Conservation (phyloP, 2,888 invertebrate species). For the Anticlea derivata region DNA sequence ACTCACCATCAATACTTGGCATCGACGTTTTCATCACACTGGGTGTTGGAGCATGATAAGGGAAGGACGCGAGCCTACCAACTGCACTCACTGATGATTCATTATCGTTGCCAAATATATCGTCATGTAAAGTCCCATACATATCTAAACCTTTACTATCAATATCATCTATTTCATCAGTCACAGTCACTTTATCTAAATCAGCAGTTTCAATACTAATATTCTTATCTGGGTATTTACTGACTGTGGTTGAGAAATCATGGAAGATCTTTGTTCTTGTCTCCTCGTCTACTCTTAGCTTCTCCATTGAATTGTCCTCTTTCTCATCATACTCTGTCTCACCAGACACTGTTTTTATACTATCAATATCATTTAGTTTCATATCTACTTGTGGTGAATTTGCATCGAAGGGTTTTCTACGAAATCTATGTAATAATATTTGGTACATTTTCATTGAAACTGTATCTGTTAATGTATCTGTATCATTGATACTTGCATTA, state of each 20-base stretch:
- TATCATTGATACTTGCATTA: not conserved
- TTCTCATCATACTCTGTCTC: slow-evolving; percentile 29
- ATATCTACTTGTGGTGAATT: not conserved
- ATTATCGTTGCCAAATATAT: slow-evolving; percentile 24
- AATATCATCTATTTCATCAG: slow-evolving; percentile 17
- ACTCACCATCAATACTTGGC: slow-evolving; percentile 33
- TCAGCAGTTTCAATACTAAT: slow-evolving; percentile 9
- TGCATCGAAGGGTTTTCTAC: slow-evolving; percentile 43
- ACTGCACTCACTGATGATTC: slow-evolving; percentile 22
- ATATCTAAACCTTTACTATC: slow-evolving; percentile 4
- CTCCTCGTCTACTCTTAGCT: slow-evolving; percentile 65
- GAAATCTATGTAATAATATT: slow-evolving; percentile 60
- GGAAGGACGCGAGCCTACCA: slow-evolving; percentile 13
- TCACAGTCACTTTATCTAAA: slow-evolving; percentile 2
- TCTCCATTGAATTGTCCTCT: slow-evolving; percentile 61
- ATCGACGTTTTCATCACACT: slow-evolving; percentile 26
- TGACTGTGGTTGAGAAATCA: slow-evolving; percentile 71
- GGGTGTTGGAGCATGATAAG: slow-evolving; percentile 17
- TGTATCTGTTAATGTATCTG: slow-evolving; percentile 2
- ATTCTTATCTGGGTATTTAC: slow-evolving; percentile 48
- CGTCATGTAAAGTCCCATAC: slow-evolving; percentile 13
- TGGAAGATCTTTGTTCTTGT: slow-evolving; percentile 67
- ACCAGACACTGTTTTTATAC: not conserved
- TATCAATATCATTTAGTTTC: slow-evolving; percentile 3
- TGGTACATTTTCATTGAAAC: slow-evolving; percentile 56